These are phyloP conservation scores for Cottoperca gobio DNA, from an alignment of 2,797 vertebrate genomes.

Conservation along the genomic window DNA sequence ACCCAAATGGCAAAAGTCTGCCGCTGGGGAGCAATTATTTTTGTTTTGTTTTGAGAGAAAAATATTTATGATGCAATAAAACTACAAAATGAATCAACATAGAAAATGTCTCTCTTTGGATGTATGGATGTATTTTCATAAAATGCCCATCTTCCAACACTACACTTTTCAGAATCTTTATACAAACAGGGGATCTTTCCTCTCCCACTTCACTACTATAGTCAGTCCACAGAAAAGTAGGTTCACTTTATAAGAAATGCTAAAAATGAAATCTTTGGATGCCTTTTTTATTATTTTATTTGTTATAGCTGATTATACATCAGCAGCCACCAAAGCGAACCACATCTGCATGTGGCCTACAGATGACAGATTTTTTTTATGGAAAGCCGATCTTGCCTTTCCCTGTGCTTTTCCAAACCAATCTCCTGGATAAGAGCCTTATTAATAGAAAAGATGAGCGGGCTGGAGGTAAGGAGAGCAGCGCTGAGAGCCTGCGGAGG, in stretches of 20 bases:
- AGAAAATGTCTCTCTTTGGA: background rate
- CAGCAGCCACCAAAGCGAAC: background rate
- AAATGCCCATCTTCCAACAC: background rate
- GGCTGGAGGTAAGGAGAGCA: constrained; percentile 32
- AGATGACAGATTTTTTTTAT: background rate
- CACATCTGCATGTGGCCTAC: constrained; percentile 19
- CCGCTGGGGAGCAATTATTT: background rate
- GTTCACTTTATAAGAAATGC: background rate
- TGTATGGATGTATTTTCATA: background rate
- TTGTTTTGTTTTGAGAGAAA: background rate
- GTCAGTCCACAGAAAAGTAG: background rate
- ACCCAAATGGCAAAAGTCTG: background rate
- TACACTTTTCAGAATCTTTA: too few species aligned
- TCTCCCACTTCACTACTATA: background rate
- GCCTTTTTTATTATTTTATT: too few species aligned
- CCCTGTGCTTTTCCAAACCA: constrained; percentile 12
- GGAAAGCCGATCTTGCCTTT: constrained; percentile 26
- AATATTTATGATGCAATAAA: background rate
- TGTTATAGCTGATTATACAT: background rate
- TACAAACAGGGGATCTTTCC: too few species aligned
- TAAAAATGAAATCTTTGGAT: background rate
- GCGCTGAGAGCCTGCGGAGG: constrained; percentile 32
- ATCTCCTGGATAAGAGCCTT: constrained; percentile 46
- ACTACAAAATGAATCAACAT: background rate
- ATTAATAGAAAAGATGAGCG: constrained; percentile 46